Evolutionary conservation across 2,888 invertebrate species (phyloP), one percentile per base, ranked within the genome.

Genomic region (Ophioninae sp.): DNA sequence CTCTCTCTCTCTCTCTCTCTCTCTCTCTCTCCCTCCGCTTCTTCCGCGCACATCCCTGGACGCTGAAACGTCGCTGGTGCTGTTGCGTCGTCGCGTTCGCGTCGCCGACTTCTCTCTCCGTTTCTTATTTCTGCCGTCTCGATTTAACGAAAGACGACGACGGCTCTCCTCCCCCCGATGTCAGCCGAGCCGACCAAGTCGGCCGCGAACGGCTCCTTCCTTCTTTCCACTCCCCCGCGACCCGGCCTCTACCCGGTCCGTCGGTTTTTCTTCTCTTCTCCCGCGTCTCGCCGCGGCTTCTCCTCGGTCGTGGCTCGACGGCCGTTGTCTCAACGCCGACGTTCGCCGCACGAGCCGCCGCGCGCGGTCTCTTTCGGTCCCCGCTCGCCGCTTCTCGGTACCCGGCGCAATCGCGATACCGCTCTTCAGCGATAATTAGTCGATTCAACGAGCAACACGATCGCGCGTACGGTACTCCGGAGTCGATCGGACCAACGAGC

Each of bases 41-140:
- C 6, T 73, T 81, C 75, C 67, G 79, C 67, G 44, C 37, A 39
- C 21, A 41, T 62, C 17, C 67, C 70, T 37, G 30, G 37, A 61
- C 41, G 64, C 50, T 70, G 78, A 68, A 70, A 70, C 41, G 79
- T 44, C 69, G 72, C 67, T 62, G 70, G 69, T 70, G 79, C 64
- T 39, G 84, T 81, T 82, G 30, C 30, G 30, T 30, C 30, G 76
- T 80, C 69, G 61, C 77, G 65, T 50, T 13, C 50, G 83, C 85
- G 85, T 85, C 86, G 80, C 85, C 80, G 82, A 30, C 30, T 86
- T 87, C 86, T 86, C 85, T 86, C 87, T 86, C 80, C 50, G 67
- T 76, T 79, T 67, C 70, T 83, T 72, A 75, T 64, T 68, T 77
- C 61, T 59, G 50, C 13, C 79, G 74, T 80, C 62, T 83, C 70